Percentiles rank a stretch among this genome's conserved stretches.
These are phyloP conservation scores for Alloplasta piceator DNA, from an alignment of 2,888 invertebrate species.

Conservation along the genomic window DNA sequence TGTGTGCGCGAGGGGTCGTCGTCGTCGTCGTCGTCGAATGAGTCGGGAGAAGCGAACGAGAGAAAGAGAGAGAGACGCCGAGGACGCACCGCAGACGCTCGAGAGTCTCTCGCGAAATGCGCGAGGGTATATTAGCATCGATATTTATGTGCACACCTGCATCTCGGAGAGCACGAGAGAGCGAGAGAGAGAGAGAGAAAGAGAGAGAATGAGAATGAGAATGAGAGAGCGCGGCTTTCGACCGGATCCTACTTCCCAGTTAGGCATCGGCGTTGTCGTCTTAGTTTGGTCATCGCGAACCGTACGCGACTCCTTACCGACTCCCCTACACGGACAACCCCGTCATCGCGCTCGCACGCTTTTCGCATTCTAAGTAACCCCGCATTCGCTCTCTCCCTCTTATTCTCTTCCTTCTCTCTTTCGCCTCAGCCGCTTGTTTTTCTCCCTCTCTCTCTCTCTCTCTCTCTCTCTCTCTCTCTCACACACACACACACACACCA, in stretches of 20 bases:
- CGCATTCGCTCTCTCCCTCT: constrained; percentile 60
- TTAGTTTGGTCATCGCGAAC: constrained; percentile 82
- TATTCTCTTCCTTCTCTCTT: constrained; percentile 16
- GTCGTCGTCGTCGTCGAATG: constrained; percentile 46
- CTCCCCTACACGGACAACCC: constrained; percentile 82
- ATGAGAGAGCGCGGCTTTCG: constrained; percentile 74
- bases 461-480: constrained; percentile 27
- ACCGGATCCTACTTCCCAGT: constrained; percentile 83
- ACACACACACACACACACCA: constrained; percentile 49
- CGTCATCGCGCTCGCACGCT: constrained; percentile 82
- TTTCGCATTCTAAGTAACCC: constrained; percentile 80
- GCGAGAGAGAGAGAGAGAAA: constrained; percentile 36
- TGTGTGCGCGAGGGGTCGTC: constrained; percentile 58
- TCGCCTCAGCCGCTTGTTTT: constrained; percentile 7
- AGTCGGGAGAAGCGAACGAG: not conserved
- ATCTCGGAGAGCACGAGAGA: constrained; percentile 68
- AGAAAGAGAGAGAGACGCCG: constrained; percentile 15
- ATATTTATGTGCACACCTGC: constrained; percentile 83
- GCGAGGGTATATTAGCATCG: constrained; percentile 80
- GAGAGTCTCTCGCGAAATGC: constrained; percentile 71
- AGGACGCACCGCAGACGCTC: constrained; percentile 64
- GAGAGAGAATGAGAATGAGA: constrained; percentile 36
- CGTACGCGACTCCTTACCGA: constrained; percentile 79
- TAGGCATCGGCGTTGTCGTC: constrained; percentile 81
- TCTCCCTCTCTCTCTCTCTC: constrained; percentile 49